Percentiles rank a stretch among this genome's conserved stretches.
These are phyloP conservation scores for Pocillopora damicornis DNA, from an alignment of 64 coral and sea anemone genomes.

Conservation along the genomic window DNA sequence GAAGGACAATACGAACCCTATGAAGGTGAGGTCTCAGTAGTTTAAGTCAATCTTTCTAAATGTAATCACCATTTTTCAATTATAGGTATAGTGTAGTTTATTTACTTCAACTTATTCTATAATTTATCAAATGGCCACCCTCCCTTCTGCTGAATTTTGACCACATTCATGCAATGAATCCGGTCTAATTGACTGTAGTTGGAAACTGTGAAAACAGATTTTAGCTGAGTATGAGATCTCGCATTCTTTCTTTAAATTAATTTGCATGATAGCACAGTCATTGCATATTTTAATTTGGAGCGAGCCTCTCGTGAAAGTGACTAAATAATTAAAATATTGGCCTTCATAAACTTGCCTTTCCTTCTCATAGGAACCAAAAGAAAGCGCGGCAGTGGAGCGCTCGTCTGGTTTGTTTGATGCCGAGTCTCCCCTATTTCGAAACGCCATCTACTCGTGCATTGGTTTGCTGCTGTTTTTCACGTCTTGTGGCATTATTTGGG, in stretches of 20 bases:
- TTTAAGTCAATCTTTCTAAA: background rate
- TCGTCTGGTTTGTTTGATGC: constrained; percentile 91
- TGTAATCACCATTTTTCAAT: background rate
- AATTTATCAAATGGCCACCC: too few species aligned
- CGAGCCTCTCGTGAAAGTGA: background rate
- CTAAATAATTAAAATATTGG: background rate
- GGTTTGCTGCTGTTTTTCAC: constrained; percentile 78
- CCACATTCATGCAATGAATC: too few species aligned
- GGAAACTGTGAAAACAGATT: too few species aligned
- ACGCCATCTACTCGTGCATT: constrained; percentile 59
- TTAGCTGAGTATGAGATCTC: too few species aligned
- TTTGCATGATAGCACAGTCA: too few species aligned
- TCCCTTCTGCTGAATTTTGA: too few species aligned
- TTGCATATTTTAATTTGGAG: background rate
- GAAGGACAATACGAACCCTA: constrained; percentile 48
- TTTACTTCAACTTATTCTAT: too few species aligned
- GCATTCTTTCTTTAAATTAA: too few species aligned
- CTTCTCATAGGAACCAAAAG: constrained; percentile 56
- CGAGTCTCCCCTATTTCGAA: constrained; percentile 49
- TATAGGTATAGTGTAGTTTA: too few species aligned
- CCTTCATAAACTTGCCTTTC: background rate
- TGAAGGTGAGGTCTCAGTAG: constrained; percentile 48
- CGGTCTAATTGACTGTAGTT: too few species aligned
- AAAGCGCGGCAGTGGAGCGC: constrained; percentile 88
- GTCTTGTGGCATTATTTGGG: constrained; percentile 85